Evolutionary conservation across 2,113 vertebrate genomes (phyloP), one percentile per base, ranked within the genome.

Genomic region (Ammodytes marinus): DNA sequence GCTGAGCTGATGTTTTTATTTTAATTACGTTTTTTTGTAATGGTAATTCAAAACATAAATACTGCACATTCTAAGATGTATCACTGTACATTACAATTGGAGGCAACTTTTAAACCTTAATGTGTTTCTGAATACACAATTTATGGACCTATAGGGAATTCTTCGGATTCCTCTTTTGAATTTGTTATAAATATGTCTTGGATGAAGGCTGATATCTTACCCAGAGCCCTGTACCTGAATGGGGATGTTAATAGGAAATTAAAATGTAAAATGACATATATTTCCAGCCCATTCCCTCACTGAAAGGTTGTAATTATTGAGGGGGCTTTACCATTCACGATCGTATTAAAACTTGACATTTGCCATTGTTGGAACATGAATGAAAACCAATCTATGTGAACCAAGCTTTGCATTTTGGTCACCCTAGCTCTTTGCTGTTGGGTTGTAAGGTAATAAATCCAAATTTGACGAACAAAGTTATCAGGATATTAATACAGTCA

Each of bases 11-110:
- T 47, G 55, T 46, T 79, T 40, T 54, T 19, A 27, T 11, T 27
- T 65, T 59, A 35, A 52, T 67, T 39, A 53, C 42, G 17, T 79
- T 40, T 35, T 13, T 79, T 70, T 74, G 5, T 53, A 69, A 54
- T 19, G 40, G 37, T 63, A 35, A 42, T 59, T 27, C 14, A n/a
- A 19, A 52, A 27, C n/a, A 50, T 14, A 15, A 7, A 14, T 10
- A 10, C 52, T 39, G 42, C 49, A 11, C 3, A 54, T 53, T 7
- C 37, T 6, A 42, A 27, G 37, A 12, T 47, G 14, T n/a, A 17
- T 17, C 27, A 27, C 27, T 27, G 27, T 57, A 14, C n/a, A 70
- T 27, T 55, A 13, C 14, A 45, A 27, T 12, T 54, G 5, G 40
- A 10, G 15, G 39, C 3, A 39, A n/a, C 35, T 37, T 60, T 4